These are phyloP conservation scores for Cygnus olor DNA, from an alignment of 2,797 vertebrate genomes.

Conservation along the genomic window DNA sequence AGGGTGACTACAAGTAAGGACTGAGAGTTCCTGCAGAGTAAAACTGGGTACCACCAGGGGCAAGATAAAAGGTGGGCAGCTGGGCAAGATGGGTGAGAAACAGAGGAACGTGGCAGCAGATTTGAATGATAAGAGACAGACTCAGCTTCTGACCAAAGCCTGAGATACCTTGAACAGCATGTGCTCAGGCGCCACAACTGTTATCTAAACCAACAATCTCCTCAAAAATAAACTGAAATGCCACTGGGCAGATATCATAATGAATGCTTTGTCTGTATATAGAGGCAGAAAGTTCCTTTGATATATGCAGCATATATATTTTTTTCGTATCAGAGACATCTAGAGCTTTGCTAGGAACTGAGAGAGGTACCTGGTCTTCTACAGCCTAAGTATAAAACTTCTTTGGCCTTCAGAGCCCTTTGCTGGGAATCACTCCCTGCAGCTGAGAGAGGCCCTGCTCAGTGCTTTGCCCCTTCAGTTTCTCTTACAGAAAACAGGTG, in stretches of 20 bases:
- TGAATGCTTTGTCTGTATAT: neutral
- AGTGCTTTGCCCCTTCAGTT: neutral
- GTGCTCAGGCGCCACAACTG: neutral
- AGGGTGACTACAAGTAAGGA: neutral
- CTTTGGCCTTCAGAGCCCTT: neutral
- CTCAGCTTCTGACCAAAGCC: neutral
- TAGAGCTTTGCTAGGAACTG: neutral
- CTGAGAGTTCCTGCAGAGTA: neutral
- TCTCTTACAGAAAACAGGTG: neutral
- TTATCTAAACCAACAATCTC: neutral
- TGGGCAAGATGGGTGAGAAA: neutral
- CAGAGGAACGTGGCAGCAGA: neutral
- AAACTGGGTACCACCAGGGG: neutral
- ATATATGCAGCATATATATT: neutral
- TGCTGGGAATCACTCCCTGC: neutral
- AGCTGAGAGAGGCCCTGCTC: neutral
- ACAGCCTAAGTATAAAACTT: neutral
- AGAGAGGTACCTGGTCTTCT: neutral
- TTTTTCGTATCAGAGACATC: neutral
- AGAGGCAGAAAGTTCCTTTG: neutral
- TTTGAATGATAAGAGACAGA: neutral
- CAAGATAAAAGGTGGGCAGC: neutral
- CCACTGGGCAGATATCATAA: neutral
- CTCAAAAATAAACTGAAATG: slow-evolving; percentile 1
- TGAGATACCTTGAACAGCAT: neutral